Percentiles rank a stretch among this genome's conserved stretches.
phyloP scores from a whole-genome alignment of 2,888 invertebrate species.

The Leptothorax acervorum region DNA sequence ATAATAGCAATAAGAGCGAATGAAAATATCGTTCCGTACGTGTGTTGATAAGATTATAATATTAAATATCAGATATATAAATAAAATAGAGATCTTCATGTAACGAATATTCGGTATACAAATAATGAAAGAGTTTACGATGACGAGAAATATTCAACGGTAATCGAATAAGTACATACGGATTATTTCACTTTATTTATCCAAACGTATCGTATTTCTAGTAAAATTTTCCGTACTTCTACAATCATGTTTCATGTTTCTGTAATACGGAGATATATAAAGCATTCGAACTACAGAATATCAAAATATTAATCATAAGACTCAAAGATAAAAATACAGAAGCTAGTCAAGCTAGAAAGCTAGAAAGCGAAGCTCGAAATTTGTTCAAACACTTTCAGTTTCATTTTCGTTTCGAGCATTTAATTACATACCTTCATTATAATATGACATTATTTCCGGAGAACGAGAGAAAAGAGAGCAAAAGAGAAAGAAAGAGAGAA shows the following conservation, averaged over 20 bases:
- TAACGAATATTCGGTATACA: not conserved
- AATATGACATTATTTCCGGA: not conserved
- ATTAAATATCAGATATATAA: not conserved
- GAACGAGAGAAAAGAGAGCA: not conserved
- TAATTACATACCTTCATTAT: not conserved
- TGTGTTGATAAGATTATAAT: not conserved
- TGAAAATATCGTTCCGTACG: not conserved
- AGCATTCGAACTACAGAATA: not conserved
- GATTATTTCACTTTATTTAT: constrained; percentile 8
- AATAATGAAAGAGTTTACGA: not conserved
- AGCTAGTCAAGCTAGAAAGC: too few relatives aligned
- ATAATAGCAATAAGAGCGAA: not conserved
- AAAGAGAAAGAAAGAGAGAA: too few relatives aligned
- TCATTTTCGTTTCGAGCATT: not conserved
- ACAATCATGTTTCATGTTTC: not conserved
- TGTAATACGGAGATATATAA: not conserved
- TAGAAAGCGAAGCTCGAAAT: not conserved
- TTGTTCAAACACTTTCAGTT: not conserved
- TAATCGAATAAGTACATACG: not conserved
- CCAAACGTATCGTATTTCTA: constrained; percentile 13
- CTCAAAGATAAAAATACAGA: not conserved
- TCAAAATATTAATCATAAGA: not conserved
- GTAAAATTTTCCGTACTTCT: not conserved
- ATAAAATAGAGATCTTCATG: not conserved
- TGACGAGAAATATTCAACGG: not conserved